These are phyloP conservation scores for Hirtodrosophila cameraria DNA, from an alignment of 2,888 invertebrate genomes.

Conservation along the genomic window DNA sequence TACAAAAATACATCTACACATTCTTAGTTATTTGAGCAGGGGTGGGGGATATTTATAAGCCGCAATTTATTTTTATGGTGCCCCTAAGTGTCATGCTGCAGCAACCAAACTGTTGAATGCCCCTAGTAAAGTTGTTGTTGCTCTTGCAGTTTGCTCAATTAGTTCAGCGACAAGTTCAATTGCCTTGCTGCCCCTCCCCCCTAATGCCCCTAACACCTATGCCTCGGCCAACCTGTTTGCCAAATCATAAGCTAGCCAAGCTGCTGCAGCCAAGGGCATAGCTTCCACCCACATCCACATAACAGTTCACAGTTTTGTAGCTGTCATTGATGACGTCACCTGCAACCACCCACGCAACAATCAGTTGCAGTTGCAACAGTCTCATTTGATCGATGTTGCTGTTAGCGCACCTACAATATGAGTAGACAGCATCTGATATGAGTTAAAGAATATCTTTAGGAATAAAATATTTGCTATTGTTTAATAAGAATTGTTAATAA, in stretches of 20 bases:
- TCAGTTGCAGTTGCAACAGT: conserved; percentile 17
- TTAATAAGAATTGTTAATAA: no score
- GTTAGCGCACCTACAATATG: background rate
- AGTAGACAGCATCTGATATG: background rate
- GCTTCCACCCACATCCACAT: conserved; percentile 7
- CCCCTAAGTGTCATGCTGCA: conserved; percentile 7
- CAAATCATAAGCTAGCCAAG: conserved; percentile 15
- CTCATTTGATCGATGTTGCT: conserved; percentile 7
- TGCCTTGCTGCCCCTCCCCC: conserved; percentile 4
- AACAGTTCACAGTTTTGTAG: background rate
- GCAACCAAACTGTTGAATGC: conserved; percentile 18
- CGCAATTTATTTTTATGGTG: conserved; percentile 25
- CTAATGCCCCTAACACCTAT: background rate
- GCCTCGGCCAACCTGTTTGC: conserved; percentile 11
- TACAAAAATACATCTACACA: background rate
- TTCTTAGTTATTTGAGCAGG: background rate
- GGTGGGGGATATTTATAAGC: conserved; percentile 23
- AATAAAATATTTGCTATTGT: background rate
- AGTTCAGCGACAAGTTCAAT: conserved; percentile 57
- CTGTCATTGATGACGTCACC: conserved; percentile 36
- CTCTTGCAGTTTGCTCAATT: conserved; percentile 30
- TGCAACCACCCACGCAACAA: conserved; percentile 18
- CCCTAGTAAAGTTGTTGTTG: conserved; percentile 11
- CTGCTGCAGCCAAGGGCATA: conserved; percentile 44
- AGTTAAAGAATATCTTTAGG: background rate